phyloP scores from a whole-genome alignment of 1,140 invertebrate species.

The Andrena cerasifolii region DNA sequence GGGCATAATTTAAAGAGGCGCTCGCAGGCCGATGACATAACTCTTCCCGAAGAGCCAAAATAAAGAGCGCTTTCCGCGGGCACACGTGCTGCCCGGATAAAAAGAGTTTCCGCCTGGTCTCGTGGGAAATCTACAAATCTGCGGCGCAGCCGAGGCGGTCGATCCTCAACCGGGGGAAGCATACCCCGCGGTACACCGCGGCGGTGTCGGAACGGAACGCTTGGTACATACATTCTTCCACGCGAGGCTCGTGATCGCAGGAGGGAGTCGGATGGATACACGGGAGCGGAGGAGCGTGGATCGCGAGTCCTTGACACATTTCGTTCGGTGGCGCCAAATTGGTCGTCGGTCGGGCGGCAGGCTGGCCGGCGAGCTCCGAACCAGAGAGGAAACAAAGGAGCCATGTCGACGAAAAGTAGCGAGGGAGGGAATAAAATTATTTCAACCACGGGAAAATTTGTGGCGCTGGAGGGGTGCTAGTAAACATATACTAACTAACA shows the following conservation, averaged over 20 bases:
- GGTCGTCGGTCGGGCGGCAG: conserved; percentile 66
- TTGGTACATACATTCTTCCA: background rate
- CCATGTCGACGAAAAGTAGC: conserved; percentile 37
- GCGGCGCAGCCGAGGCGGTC: background rate
- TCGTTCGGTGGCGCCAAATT: conserved; percentile 76
- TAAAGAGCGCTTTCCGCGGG: conserved; percentile 32
- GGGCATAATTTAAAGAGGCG: background rate
- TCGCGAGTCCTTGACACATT: conserved; percentile 79
- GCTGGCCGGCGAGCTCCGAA: conserved; percentile 61
- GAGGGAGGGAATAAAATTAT: conserved; percentile 41
- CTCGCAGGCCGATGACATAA: conserved; percentile 10
- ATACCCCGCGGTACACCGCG: background rate
- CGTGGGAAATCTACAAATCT: conserved; percentile 40
- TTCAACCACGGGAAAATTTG: conserved; percentile 10
- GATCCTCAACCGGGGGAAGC: background rate
- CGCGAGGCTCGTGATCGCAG: conserved; percentile 15
- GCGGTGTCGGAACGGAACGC: conserved; percentile 4
- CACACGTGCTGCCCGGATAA: conserved; percentile 18
- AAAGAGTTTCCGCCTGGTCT: conserved; percentile 27
- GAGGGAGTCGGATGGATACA: conserved; percentile 39
- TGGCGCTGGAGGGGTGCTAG: background rate
- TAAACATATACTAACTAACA: too few relatives aligned
- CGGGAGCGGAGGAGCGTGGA: conserved; percentile 47
- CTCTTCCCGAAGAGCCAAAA: conserved; percentile 15
- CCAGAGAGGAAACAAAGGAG: conserved; percentile 27